These are phyloP conservation scores for Ganaspis brasiliensis DNA, from an alignment of 2,888 invertebrate species.

Conservation along the genomic window DNA sequence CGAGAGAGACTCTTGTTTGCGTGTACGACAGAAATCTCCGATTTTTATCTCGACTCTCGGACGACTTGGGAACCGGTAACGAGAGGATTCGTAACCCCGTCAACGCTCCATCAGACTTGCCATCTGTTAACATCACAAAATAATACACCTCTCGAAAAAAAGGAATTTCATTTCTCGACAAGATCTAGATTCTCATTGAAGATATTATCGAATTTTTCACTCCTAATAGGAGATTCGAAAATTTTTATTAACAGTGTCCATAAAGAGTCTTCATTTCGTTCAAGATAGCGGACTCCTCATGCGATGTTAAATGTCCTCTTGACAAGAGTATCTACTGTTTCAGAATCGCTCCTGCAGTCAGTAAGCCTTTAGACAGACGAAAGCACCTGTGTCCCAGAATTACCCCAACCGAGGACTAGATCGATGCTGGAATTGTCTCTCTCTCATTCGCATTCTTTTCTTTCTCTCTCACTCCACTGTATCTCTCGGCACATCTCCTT, in stretches of 20 bases:
- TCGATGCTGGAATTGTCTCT: slow-evolving; percentile 72
- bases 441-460: slow-evolving; percentile 52
- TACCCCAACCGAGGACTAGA: slow-evolving; percentile 74
- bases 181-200: background rate
- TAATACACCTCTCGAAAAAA: slow-evolving; percentile 2
- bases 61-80: slow-evolving; percentile 65
- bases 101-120: slow-evolving; percentile 63
- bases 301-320: slow-evolving; percentile 44
- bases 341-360: slow-evolving; percentile 72
- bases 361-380: slow-evolving; percentile 75
- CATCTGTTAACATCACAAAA: slow-evolving; percentile 21
- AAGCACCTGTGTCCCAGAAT: slow-evolving; percentile 77
- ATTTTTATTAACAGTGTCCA: background rate
- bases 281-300: slow-evolving; percentile 54
- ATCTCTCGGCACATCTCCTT: slow-evolving; percentile 71
- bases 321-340: slow-evolving; percentile 59
- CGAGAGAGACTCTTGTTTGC: slow-evolving; percentile 64
- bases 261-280: slow-evolving; percentile 1
- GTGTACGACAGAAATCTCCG: slow-evolving; percentile 71
- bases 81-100: slow-evolving; percentile 69
- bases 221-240: background rate
- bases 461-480: slow-evolving; percentile 68
- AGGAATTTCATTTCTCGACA: slow-evolving; percentile 12
- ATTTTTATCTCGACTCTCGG: slow-evolving; percentile 69
- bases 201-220: background rate